Base-by-base conservation (phyloP, 2,113 vertebrate species). In the Nyctibius bracteatus region DNA sequence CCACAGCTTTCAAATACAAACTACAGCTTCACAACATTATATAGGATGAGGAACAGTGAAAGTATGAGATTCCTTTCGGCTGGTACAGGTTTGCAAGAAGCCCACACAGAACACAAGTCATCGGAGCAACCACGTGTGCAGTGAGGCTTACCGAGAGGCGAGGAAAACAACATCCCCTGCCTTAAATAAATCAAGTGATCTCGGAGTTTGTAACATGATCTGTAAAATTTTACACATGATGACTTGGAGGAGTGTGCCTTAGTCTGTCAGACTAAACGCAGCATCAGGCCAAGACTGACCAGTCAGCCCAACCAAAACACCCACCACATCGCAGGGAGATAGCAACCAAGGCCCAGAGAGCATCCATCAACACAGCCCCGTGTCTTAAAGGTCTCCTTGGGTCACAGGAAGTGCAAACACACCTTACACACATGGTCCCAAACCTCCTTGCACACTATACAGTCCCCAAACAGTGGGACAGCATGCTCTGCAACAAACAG, bases 111-210 rank as follows among this genome's bases (percentile, higher is more conserved):
- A 66, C 12, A 37, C 16, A 21, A 78, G n/a, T 18, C 31, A 5
- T 0, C 2, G n/a, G 70, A 78, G n/a, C 31, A 47, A 39, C 43
- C 24, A 27, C 39, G 37, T 0, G 0, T 16, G 55, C 37, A 14
- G 28, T 1, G 31, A 54, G 31, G 44, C 63, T 88, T 46, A 24
- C 25, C 18, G 39, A 61, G 59, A 43, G 49, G 62, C 35, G 16
- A 54, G 27, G 31, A 57, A 65, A 85, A 57, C 49, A 68, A 21
- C 22, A 31, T 5, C 7, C 10, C 31, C 27, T 5, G 5, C 44
- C 35, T 63, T 39, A n/a, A 47, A 77, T 15, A 59, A 47, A 66
- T 33, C 47, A 54, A 65, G 61, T 2, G 0, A 41, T 54, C 24
- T 70, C 62, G 9, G 16, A 43, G 51, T 55, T 22, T 44, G 30